These are phyloP conservation scores for Pteropus rufus DNA, from an alignment of 2,797 vertebrate species.

Conservation along the genomic window DNA sequence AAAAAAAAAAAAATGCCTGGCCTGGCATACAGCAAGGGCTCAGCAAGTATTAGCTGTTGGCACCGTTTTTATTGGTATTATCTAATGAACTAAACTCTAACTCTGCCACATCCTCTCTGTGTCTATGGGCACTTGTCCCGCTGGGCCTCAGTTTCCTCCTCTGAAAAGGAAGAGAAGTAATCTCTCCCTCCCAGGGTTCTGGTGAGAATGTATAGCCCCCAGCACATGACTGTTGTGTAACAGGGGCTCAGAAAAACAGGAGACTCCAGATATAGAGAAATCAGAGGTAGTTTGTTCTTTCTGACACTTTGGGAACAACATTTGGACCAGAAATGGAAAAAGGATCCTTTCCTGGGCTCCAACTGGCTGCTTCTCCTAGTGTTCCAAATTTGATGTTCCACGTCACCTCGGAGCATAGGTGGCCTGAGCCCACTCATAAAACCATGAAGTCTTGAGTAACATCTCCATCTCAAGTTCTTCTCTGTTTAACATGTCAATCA, in stretches of 20 bases:
- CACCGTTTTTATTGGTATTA: not conserved
- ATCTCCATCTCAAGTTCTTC: constrained; percentile 54
- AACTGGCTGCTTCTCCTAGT: fast-evolving
- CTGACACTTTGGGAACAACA: not conserved
- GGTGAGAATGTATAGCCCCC: not conserved
- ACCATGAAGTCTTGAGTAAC: constrained; percentile 64
- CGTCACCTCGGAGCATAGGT: not conserved
- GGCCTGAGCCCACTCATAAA: not conserved
- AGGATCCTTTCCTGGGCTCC: not conserved
- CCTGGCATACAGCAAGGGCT: not conserved
- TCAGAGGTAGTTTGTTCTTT: not conserved
- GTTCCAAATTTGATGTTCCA: not conserved
- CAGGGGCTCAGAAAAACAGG: not conserved
- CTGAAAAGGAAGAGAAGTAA: not conserved
- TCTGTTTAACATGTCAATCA: constrained; percentile 61
- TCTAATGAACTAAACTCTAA: not conserved
- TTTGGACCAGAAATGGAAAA: not conserved
- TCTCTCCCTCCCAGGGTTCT: not conserved
- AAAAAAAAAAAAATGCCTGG: fast-evolving
- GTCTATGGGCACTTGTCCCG: not conserved
- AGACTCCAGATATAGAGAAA: not conserved
- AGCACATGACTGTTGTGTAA: not conserved
- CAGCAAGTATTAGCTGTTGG: fast-evolving
- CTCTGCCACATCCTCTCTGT: not conserved
- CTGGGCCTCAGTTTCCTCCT: not conserved